phyloP scores from a whole-genome alignment of 2,888 invertebrate genomes.

The Mylabris sibirica region DNA sequence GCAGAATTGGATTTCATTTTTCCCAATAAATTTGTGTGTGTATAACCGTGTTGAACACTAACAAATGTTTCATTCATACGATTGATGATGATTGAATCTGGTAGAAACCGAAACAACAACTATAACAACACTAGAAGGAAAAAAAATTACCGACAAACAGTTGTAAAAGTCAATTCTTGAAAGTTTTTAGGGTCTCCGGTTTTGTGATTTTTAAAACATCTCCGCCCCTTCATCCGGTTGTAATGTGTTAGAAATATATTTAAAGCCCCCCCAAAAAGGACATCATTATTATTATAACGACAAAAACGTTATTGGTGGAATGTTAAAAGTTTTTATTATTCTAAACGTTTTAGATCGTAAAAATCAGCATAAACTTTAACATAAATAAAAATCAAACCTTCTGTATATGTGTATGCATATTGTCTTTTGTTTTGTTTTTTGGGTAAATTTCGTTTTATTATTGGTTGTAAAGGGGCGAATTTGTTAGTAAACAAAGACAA shows the following conservation, averaged over 20 bases:
- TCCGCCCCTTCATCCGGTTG: slow-evolving; percentile 31
- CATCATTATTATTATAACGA: background rate
- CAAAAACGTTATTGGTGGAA: background rate
- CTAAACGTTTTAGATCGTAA: background rate
- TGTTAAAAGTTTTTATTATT: slow-evolving; percentile 3
- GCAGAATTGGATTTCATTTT: background rate
- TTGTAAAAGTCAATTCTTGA: slow-evolving; percentile 26
- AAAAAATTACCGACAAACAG: slow-evolving; percentile 20
- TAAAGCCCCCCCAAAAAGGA: background rate
- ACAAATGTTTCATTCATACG: slow-evolving; percentile 8
- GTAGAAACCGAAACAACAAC: slow-evolving; percentile 14
- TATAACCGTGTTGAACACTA: background rate
- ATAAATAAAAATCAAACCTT: slow-evolving; percentile 7
- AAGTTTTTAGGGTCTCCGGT: slow-evolving; percentile 8
- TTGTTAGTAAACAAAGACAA: slow-evolving; percentile 17
- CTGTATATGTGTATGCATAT: background rate
- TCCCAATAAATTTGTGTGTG: background rate
- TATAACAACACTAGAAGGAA: background rate
- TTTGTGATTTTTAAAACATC: slow-evolving; percentile 10
- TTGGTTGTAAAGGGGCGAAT: background rate
- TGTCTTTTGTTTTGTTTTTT: background rate
- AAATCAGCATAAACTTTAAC: slow-evolving; percentile 12
- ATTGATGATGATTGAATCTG: slow-evolving; percentile 24
- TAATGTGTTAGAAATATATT: slow-evolving; percentile 6
- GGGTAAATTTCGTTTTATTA: background rate